Percentiles rank a stretch among this genome's conserved stretches.
These are phyloP conservation scores for Drosophila putrida DNA, from an alignment of 2,888 invertebrate genomes.

Conservation along the genomic window DNA sequence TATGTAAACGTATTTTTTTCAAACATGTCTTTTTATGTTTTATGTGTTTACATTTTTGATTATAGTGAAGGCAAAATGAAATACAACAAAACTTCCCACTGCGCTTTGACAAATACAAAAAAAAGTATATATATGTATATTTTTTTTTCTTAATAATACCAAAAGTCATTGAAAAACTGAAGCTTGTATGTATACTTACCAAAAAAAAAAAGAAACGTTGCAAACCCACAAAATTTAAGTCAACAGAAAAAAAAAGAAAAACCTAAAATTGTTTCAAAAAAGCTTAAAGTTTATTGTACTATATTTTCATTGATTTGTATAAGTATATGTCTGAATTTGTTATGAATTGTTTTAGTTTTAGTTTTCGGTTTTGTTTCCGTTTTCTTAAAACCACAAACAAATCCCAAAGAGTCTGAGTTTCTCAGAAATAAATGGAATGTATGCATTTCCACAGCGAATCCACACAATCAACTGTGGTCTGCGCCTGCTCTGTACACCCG, in stretches of 20 bases:
- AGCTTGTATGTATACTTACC: constrained; percentile 66
- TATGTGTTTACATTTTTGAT: constrained; percentile 66
- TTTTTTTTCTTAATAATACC: constrained; percentile 44
- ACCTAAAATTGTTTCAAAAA: constrained; percentile 17
- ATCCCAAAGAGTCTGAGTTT: constrained; percentile 18
- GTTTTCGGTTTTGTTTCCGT: constrained; percentile 14
- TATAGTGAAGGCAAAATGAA: constrained; percentile 81
- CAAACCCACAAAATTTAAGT: constrained; percentile 35
- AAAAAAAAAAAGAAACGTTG: constrained; percentile 32
- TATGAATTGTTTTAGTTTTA: constrained; percentile 20
- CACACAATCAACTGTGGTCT: constrained; percentile 31
- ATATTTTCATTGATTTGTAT: constrained; percentile 3
- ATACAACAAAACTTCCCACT: constrained; percentile 86
- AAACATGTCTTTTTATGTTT: constrained; percentile 49
- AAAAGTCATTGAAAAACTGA: constrained; percentile 59
- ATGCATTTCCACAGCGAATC: constrained; percentile 37
- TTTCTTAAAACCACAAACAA: constrained; percentile 23
- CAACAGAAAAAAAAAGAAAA: constrained; percentile 34
- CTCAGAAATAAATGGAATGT: constrained; percentile 26
- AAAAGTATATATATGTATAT: constrained; percentile 49
- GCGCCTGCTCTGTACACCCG: constrained; percentile 20
- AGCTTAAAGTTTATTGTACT: constrained; percentile 45
- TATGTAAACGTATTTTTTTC: constrained; percentile 7
- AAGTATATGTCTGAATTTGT: constrained; percentile 13
- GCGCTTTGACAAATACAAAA: constrained; percentile 84